phyloP scores from a whole-genome alignment of 2,113 vertebrate species.

The Indri indri region DNA sequence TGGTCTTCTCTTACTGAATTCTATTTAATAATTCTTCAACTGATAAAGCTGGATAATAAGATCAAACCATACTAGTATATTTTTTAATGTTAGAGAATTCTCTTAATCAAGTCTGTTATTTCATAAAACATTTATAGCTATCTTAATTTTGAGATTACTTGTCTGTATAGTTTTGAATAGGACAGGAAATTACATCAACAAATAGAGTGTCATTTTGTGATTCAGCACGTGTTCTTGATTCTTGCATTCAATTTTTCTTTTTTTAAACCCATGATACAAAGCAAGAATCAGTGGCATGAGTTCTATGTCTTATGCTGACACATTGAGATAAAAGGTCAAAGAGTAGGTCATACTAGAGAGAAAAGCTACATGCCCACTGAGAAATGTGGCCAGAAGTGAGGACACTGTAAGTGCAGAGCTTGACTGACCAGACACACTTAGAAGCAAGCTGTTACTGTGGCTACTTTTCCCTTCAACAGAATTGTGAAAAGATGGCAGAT shows the following conservation, averaged over 20 bases:
- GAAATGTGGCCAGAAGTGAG: not conserved
- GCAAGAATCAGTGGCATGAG: not conserved
- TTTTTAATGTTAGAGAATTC: not conserved
- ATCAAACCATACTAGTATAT: not conserved
- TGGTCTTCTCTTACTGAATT: not conserved
- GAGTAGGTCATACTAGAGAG: not conserved
- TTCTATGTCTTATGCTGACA: not conserved
- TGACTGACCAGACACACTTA: not conserved
- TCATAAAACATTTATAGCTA: not conserved
- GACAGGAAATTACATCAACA: not conserved
- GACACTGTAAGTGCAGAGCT: not conserved
- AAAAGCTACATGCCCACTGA: not conserved
- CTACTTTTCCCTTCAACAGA: not conserved
- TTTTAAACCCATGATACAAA: not conserved
- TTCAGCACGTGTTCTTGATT: not conserved
- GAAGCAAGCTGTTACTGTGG: not conserved
- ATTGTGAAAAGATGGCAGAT: not conserved
- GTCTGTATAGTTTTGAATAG: not conserved
- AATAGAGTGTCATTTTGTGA: not conserved
- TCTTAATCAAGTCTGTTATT: not conserved
- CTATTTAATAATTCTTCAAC: not conserved
- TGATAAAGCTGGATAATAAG: not conserved
- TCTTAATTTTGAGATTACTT: not conserved
- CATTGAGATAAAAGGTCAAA: not conserved
- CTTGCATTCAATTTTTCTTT: not conserved